A percentile compares a stretch with the other conserved stretches of the same genome.
Conservation (phyloP, 2,888 invertebrate genomes). For the Pomacea canaliculata region DNA sequence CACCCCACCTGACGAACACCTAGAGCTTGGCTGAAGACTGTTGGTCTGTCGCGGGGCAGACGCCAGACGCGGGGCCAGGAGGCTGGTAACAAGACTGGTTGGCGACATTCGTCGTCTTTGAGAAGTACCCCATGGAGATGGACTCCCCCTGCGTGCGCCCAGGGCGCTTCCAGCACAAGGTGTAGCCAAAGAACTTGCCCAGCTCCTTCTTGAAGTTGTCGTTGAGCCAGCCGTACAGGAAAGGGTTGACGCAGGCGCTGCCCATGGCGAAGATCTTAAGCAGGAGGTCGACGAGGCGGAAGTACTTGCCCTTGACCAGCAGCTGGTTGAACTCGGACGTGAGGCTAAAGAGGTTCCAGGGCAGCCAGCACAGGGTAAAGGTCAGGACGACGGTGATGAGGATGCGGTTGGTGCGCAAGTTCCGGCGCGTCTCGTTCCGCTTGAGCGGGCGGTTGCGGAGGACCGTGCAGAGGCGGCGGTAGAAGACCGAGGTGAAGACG, state of each 20-base stretch:
- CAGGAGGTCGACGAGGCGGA: slow-evolving; percentile 59
- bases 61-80: neutral
- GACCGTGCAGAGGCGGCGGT: slow-evolving; percentile 59
- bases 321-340: slow-evolving; percentile 55
- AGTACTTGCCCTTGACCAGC: slow-evolving; percentile 52
- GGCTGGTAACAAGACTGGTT: slow-evolving; percentile 5
- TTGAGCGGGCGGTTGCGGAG: slow-evolving; percentile 55
- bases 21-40: neutral
- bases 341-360: slow-evolving; percentile 63
- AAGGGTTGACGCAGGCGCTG: slow-evolving; percentile 68
- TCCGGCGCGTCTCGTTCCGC: slow-evolving; percentile 53
- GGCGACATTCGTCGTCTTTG: slow-evolving; percentile 16
- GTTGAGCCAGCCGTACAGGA: slow-evolving; percentile 69
- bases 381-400: slow-evolving; percentile 63
- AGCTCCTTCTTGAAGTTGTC: slow-evolving; percentile 67
- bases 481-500: slow-evolving; percentile 57
- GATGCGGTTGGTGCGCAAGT: slow-evolving; percentile 61
- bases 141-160: neutral
- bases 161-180: slow-evolving; percentile 22
- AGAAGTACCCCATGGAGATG: slow-evolving; percentile 26
- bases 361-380: slow-evolving; percentile 67
- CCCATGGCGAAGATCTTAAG: slow-evolving; percentile 67
- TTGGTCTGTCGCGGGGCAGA: neutral
- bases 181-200: slow-evolving; percentile 42
- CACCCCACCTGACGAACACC: neutral